phyloP scores from a whole-genome alignment of 2,113 vertebrate species.

The Gopherus evgoodei region DNA sequence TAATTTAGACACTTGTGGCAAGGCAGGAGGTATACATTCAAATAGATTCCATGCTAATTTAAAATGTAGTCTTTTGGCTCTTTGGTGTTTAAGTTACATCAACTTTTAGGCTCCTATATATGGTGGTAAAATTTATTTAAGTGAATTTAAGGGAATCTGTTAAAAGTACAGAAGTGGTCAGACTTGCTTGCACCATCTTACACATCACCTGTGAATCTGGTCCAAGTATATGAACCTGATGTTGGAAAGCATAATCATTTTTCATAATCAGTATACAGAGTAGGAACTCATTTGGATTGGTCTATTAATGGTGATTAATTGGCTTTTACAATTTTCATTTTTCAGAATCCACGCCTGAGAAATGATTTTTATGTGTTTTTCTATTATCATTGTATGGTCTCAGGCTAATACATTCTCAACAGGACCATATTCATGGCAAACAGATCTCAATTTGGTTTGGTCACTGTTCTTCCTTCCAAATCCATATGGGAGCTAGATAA shows the following conservation, averaged over 20 bases:
- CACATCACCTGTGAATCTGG: not conserved
- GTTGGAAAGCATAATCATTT: not conserved
- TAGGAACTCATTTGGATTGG: constrained; percentile 1
- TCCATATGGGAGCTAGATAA: not conserved
- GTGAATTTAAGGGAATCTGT: not conserved
- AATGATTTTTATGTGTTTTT: not conserved
- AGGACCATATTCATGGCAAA: fast-evolving
- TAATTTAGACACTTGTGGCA: not conserved
- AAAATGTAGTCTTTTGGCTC: not conserved
- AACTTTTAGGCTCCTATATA: not conserved
- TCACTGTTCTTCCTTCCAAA: not conserved
- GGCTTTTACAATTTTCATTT: not conserved
- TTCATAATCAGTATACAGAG: not conserved
- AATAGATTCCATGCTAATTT: not conserved
- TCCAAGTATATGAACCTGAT: not conserved
- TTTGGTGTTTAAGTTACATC: not conserved
- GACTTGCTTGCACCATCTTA: not conserved
- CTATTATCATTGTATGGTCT: not conserved
- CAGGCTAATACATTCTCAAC: not conserved
- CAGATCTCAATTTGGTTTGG: not conserved
- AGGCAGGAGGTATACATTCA: not conserved
- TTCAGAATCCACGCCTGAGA: not conserved
- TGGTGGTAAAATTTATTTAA: not conserved
- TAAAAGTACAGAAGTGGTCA: not conserved
- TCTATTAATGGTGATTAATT: not conserved